phyloP scores from a whole-genome alignment of 2,113 vertebrate species.

The Rhombomys opimus region DNA sequence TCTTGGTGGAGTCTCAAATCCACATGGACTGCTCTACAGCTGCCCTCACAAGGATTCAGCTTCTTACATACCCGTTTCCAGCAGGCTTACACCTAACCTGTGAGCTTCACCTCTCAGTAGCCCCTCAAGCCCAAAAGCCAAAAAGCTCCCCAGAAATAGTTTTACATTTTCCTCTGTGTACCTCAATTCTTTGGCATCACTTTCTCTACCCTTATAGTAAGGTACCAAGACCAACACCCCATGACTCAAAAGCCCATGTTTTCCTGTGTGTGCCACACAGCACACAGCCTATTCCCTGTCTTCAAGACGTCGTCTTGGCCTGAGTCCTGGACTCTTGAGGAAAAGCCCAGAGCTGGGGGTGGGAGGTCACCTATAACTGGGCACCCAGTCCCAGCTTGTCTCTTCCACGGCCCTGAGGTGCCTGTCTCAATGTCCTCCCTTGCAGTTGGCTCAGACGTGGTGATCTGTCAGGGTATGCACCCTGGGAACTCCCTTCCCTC shows the following conservation, averaged over 20 bases:
- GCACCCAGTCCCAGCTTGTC: not conserved
- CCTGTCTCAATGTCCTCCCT: not conserved
- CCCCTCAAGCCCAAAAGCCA: not conserved
- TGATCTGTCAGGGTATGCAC: slow-evolving; percentile 31
- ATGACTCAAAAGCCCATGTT: not conserved
- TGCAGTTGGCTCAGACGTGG: not conserved
- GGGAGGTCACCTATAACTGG: not conserved
- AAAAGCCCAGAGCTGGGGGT: not conserved
- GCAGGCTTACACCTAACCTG: not conserved
- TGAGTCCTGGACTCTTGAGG: not conserved
- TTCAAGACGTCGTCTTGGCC: not conserved
- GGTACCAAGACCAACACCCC: not conserved
- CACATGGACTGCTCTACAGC: not conserved
- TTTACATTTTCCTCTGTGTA: not conserved
- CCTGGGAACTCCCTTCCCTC: not conserved
- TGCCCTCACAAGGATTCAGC: not conserved
- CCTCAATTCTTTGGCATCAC: not conserved
- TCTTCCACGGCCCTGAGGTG: not conserved
- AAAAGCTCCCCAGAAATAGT: slow-evolving; percentile 38
- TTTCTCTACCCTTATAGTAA: not conserved
- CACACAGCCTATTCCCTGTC: not conserved
- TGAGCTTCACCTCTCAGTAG: slow-evolving; percentile 1
- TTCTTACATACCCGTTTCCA: not conserved
- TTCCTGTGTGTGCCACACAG: not conserved
- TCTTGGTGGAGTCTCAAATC: not conserved